phyloP scores from a whole-genome alignment of 2,797 vertebrate species.

The Gobionotothen gibberifrons region DNA sequence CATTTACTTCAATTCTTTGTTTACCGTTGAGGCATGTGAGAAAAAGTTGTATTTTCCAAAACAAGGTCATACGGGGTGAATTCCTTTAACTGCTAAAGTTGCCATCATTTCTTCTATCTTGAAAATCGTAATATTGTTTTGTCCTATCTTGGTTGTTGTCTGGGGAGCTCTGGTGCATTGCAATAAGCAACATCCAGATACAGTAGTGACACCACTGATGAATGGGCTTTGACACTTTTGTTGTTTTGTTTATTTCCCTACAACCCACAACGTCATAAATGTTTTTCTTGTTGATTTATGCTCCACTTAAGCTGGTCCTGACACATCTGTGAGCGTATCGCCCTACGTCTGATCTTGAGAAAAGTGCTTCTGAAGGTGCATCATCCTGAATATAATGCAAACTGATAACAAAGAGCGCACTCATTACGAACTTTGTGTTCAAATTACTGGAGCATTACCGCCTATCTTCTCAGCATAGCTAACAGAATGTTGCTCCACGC shows the following conservation, averaged over 20 bases:
- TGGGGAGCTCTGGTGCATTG: neutral
- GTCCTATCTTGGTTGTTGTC: neutral
- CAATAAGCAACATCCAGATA: neutral
- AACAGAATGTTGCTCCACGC: conserved; percentile 19
- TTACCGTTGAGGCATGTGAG: too few species aligned
- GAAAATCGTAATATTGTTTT: neutral
- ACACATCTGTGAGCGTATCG: neutral
- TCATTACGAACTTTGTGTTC: conserved; percentile 33
- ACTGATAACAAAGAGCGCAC: conserved; percentile 7
- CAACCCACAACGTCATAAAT: neutral
- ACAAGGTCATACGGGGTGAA: too few species aligned
- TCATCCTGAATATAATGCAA: neutral
- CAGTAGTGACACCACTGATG: neutral
- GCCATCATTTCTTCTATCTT: neutral
- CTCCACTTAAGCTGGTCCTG: neutral
- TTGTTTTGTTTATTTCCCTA: conserved; percentile 7
- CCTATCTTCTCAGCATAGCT: conserved; percentile 33
- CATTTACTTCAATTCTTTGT: too few species aligned
- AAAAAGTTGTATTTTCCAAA: too few species aligned
- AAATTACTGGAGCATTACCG: conserved; percentile 17
- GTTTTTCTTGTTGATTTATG: conserved; percentile 7
- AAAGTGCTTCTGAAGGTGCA: neutral
- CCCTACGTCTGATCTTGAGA: neutral
- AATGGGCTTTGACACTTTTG: neutral
- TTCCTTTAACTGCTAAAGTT: too few species aligned